Evolutionary conservation across 2,113 vertebrate genomes (phyloP).

Genomic region (Paratilapia polleni): DNA sequence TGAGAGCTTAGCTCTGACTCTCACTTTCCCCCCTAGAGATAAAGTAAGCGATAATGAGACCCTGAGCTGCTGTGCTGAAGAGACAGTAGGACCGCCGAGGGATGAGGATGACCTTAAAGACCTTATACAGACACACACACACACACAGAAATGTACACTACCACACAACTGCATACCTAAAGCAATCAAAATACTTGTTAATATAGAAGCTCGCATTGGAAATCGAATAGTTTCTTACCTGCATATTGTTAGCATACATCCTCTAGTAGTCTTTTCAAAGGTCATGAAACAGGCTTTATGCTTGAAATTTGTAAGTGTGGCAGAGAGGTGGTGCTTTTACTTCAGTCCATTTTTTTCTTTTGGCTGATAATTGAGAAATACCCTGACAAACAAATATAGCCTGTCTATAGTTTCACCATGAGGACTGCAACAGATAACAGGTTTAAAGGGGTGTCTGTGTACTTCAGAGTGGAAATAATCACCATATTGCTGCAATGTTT

Average conservation of each 20-base stretch:
- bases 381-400: too few relatives aligned
- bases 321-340: not conserved
- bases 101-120: slow-evolving; percentile 49
- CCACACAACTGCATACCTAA: slow-evolving; percentile 1
- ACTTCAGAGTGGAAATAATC: not conserved
- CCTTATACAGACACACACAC: slow-evolving; percentile 11
- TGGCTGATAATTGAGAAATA: not conserved
- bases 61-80: slow-evolving; percentile 51
- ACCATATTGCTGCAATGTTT: not conserved
- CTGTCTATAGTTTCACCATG: too few relatives aligned
- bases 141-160: slow-evolving; percentile 5
- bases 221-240: not conserved
- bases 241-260: not conserved
- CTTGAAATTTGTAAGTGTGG: not conserved
- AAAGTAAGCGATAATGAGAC: slow-evolving; percentile 61
- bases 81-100: slow-evolving; percentile 8
- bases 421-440: too few relatives aligned
- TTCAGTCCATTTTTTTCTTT: too few relatives aligned
- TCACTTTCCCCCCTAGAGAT: slow-evolving; percentile 49
- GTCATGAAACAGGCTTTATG: not conserved
- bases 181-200: not conserved
- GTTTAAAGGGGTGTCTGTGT: too few relatives aligned
- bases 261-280: not conserved
- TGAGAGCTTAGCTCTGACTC: slow-evolving; percentile 38
- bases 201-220: not conserved